Conservation (phyloP, 2,797 vertebrate genomes). For the Paratrypauchen microcephalus region DNA sequence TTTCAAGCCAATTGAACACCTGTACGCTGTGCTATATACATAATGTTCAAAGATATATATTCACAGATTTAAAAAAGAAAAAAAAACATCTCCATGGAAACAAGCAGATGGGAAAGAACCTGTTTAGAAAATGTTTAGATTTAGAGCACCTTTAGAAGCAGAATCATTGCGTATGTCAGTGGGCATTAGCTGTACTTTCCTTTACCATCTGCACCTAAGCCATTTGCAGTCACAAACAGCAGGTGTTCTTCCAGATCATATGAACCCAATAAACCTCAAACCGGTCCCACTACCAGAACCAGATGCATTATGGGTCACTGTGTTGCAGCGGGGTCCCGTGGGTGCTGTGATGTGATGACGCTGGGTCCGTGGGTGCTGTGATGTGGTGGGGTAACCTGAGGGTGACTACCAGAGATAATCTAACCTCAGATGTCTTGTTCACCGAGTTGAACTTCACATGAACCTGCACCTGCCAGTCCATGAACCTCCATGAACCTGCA, state of each 20-base stretch:
- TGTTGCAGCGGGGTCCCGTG: slow-evolving; percentile 5
- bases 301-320: not conserved
- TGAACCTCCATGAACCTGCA: slow-evolving; percentile 15
- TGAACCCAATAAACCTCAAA: not conserved
- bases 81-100: too few relatives aligned
- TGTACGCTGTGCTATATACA: too few relatives aligned
- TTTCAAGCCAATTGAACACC: too few relatives aligned
- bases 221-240: not conserved
- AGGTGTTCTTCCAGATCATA: not conserved
- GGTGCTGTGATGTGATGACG: slow-evolving; percentile 41
- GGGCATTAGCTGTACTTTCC: not conserved
- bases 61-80: too few relatives aligned
- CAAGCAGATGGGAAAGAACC: too few relatives aligned
- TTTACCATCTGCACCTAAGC: not conserved
- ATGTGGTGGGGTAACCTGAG: slow-evolving; percentile 47
- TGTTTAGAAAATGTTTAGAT: too few relatives aligned
- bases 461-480: slow-evolving; percentile 15
- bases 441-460: slow-evolving; percentile 32
- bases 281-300: not conserved
- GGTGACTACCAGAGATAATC: slow-evolving; percentile 44
- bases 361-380: too few relatives aligned
- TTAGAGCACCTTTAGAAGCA: too few relatives aligned
- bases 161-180: not conserved
- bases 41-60: too few relatives aligned
- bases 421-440: slow-evolving; percentile 21